Base-by-base conservation (phyloP, 2,888 invertebrate species). In the Oligia latruncula region DNA sequence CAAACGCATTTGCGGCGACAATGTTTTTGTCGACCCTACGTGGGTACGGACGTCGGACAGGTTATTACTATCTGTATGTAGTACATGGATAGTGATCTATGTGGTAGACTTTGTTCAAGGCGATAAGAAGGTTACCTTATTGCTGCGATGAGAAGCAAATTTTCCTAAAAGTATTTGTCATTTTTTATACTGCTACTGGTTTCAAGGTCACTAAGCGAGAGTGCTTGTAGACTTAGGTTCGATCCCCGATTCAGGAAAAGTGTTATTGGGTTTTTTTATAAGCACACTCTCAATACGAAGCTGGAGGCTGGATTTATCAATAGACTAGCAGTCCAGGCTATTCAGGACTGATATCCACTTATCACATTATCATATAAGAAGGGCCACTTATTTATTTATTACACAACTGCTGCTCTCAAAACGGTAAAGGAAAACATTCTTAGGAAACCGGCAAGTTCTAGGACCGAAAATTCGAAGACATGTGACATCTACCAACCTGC, bases 1-100 rank as follows among this genome's bases (percentile, higher is more conserved):
- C 74, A 49, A 73, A 87, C 87, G 85, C 80, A 85, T 80, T 87
- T 80, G 83, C 72, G 88, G 88, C 81, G 86, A 80, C 88, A 82
- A 78, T 80, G 86, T 87, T 87, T 87, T 87, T 88, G 88, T 67
- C 67, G 83, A 83, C 88, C 80, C 78, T 83, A 77, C 80, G 74
- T 71, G 58, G 71, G 74, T 29, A 73, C 72, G 40, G 64, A 60
- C 58, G 58, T 60, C n/a, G 58, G n/a, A 79, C 77, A 79, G 74
- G 74, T 81, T 87, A 85, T 86, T 85, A 79, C 84, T 79, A 71
- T 74, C 52, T 52, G 13, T 62, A 43, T 60, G 52, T 71, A 64
- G 35, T 79, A 71, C 62, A 70, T 23, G 58, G 77, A 20, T 74
- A 43, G 29, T 77, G 77, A 74, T 75, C 66, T 83, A 83, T 79